Percentiles rank a stretch among this genome's conserved stretches.
Conservation (phyloP, 2,113 vertebrate genomes). For the Paramisgurnus dabryanus region DNA sequence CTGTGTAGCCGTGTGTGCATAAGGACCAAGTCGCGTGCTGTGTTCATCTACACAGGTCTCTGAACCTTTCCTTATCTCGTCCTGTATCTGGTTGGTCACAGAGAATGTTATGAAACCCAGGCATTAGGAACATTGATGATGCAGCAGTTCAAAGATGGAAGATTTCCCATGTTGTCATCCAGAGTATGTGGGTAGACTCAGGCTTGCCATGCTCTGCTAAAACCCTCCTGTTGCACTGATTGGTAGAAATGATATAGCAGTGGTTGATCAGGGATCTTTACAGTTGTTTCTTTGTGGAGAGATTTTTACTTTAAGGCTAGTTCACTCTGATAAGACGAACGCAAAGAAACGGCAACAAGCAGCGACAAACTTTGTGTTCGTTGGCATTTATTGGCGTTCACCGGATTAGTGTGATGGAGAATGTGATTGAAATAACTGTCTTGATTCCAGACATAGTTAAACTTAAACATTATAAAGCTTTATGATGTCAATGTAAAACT, state of each 20-base stretch:
- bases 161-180: slow-evolving; percentile 45
- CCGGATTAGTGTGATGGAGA: not conserved
- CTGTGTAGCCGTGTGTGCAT: too few relatives aligned
- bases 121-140: slow-evolving; percentile 7
- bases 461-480: not conserved
- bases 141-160: slow-evolving; percentile 39
- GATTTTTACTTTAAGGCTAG: not conserved
- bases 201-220: slow-evolving; percentile 21
- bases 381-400: too few relatives aligned
- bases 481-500: too few relatives aligned
- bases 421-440: not conserved
- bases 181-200: slow-evolving; percentile 36
- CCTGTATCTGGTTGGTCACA: not conserved
- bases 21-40: too few relatives aligned
- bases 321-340: too few relatives aligned
- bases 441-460: not conserved
- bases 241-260: not conserved
- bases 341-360: too few relatives aligned
- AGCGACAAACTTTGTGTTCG: too few relatives aligned
- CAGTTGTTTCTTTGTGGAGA: not conserved
- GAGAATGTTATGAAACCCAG: not conserved
- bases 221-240: slow-evolving; percentile 1
- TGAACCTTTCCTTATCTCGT: not conserved
- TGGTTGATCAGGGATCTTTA: not conserved
- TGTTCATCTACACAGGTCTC: not conserved